Conservation (phyloP, 2,888 invertebrate species). For the Idaea straminata region DNA sequence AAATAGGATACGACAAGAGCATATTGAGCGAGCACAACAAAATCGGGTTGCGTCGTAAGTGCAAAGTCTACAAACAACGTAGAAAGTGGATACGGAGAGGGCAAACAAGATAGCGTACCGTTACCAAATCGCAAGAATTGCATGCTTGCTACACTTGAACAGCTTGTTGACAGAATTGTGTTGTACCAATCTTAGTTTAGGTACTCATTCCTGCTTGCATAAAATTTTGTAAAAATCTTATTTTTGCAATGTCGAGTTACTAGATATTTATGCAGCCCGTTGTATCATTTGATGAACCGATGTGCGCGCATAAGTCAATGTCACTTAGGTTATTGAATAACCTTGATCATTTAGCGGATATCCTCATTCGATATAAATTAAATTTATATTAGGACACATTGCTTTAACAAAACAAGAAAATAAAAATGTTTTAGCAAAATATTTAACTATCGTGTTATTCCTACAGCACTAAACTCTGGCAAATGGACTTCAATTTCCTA, state of each 20-base stretch:
- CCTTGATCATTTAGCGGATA: background rate
- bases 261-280: background rate
- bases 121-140: constrained; percentile 28
- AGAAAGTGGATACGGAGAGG: constrained; percentile 29
- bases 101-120: constrained; percentile 31
- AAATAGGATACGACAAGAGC: background rate
- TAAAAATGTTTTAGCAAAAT: too few relatives aligned
- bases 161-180: constrained; percentile 5
- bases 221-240: background rate
- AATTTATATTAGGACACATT: background rate
- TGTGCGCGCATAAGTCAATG: background rate
- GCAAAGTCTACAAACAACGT: constrained; percentile 30
- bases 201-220: background rate
- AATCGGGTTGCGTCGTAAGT: constrained; percentile 24
- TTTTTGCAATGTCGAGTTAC: background rate
- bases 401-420: background rate
- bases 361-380: background rate
- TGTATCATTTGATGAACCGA: background rate
- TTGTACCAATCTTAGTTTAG: background rate
- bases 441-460: background rate
- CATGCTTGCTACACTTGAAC: constrained; percentile 18
- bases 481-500: background rate
- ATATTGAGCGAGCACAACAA: constrained; percentile 19
- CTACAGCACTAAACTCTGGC: too few relatives aligned
- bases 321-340: background rate